These are phyloP conservation scores for Callithrix jacchus DNA, from an alignment of 2,113 vertebrate genomes.

Conservation along the genomic window DNA sequence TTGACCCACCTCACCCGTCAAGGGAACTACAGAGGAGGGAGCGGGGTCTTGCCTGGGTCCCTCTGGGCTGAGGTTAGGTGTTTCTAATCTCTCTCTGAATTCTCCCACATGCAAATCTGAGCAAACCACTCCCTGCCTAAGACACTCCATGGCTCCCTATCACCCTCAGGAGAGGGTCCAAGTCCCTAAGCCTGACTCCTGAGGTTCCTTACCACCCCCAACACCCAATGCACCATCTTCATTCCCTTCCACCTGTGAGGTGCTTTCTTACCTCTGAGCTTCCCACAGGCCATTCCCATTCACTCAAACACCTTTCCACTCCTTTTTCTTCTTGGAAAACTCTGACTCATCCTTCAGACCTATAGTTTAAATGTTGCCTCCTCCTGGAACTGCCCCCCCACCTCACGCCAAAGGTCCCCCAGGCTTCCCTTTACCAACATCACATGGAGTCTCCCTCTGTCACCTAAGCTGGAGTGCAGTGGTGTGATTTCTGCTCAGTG, in stretches of 20 bases:
- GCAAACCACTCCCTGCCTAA: background rate
- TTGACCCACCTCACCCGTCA: no score
- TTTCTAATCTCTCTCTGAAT: background rate
- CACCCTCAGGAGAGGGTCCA: background rate
- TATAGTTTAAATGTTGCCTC: background rate
- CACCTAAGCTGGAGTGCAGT: no score
- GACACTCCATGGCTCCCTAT: background rate
- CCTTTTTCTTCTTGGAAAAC: background rate
- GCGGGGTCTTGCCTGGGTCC: background rate
- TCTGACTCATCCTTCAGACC: background rate
- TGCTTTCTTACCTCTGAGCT: background rate
- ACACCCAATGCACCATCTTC: background rate
- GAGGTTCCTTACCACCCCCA: background rate
- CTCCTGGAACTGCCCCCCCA: background rate
- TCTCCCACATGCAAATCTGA: background rate
- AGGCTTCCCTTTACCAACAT: background rate
- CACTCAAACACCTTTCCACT: background rate
- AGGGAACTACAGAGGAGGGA: background rate
- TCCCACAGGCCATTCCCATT: background rate
- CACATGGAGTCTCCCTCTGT: background rate
- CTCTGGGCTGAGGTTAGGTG: background rate
- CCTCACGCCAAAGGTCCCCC: no score
- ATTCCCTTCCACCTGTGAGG: background rate
- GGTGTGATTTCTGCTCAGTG: no score
- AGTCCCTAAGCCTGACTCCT: background rate